Percentiles rank a stretch among this genome's conserved stretches.
These are phyloP conservation scores for Acrobasis consociella DNA, from an alignment of 2,888 invertebrate genomes.

Conservation along the genomic window DNA sequence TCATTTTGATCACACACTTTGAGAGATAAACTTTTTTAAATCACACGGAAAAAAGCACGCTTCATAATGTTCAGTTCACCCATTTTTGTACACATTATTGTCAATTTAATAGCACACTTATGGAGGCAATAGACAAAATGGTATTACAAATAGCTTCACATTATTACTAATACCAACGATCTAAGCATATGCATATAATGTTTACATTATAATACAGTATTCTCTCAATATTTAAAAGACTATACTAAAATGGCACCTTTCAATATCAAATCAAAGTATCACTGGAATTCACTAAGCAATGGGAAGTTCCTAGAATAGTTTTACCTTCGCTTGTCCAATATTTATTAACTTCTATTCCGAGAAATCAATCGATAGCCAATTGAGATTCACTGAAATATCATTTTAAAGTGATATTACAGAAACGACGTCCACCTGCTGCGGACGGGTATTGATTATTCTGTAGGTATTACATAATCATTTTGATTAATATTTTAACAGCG, in stretches of 20 bases:
- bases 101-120: too few relatives aligned
- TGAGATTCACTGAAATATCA: constrained; percentile 7
- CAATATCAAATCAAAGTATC: constrained; percentile 1
- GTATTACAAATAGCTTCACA: too few relatives aligned
- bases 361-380: constrained; percentile 13
- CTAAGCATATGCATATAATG: too few relatives aligned
- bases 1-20: background rate
- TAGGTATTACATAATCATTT: too few relatives aligned
- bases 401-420: background rate
- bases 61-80: too few relatives aligned
- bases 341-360: constrained; percentile 7
- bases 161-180: too few relatives aligned
- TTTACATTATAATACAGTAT: background rate
- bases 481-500: too few relatives aligned
- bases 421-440: background rate
- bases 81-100: too few relatives aligned
- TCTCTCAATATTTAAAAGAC: background rate
- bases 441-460: background rate
- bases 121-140: too few relatives aligned
- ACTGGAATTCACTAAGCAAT: constrained; percentile 7
- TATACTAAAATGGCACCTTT: background rate
- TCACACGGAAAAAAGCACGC: background rate
- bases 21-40: background rate
- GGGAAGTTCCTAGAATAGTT: constrained; percentile 11
- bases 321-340: background rate